These are phyloP conservation scores for Notothenia rossii DNA, from an alignment of 2,113 vertebrate species.

Conservation along the genomic window DNA sequence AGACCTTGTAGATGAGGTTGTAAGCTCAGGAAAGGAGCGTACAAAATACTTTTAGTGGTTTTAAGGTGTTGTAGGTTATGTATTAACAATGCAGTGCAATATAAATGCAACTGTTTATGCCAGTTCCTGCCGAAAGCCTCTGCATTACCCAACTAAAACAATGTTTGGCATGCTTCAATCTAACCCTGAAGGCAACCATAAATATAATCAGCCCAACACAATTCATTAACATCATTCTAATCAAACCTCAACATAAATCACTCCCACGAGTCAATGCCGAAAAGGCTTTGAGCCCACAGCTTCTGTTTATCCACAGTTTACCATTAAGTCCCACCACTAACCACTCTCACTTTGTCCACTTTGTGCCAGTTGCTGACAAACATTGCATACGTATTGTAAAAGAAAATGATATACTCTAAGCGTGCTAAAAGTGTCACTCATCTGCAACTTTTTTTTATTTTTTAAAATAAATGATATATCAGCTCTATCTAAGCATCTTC, in stretches of 20 bases:
- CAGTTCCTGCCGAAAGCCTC: not conserved
- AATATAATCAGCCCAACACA: not conserved
- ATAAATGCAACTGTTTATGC: not conserved
- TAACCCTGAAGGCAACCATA: not conserved
- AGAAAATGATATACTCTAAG: not conserved
- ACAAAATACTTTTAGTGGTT: not conserved
- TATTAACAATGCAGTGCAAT: not conserved
- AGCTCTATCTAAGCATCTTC: not conserved
- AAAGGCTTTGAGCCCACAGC: not conserved
- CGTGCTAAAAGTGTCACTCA: not conserved
- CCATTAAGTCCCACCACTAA: conserved; percentile 27
- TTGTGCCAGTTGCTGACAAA: conserved; percentile 10
- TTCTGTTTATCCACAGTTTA: not conserved
- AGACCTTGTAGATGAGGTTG: not conserved
- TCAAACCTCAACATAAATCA: conserved; percentile 11
- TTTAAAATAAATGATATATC: not conserved
- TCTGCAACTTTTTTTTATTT: not conserved
- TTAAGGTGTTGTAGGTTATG: not conserved
- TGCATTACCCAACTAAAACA: not conserved
- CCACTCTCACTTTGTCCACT: conserved; percentile 9
- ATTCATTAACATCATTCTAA: not conserved
- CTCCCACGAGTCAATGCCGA: conserved; percentile 21
- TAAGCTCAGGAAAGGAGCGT: not conserved
- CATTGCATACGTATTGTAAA: not conserved
- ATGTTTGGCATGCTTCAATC: not conserved